A percentile compares a stretch with the other conserved stretches of the same genome.
These are phyloP conservation scores for Halichoeres trimaculatus DNA, from an alignment of 2,113 vertebrate species.

Conservation along the genomic window DNA sequence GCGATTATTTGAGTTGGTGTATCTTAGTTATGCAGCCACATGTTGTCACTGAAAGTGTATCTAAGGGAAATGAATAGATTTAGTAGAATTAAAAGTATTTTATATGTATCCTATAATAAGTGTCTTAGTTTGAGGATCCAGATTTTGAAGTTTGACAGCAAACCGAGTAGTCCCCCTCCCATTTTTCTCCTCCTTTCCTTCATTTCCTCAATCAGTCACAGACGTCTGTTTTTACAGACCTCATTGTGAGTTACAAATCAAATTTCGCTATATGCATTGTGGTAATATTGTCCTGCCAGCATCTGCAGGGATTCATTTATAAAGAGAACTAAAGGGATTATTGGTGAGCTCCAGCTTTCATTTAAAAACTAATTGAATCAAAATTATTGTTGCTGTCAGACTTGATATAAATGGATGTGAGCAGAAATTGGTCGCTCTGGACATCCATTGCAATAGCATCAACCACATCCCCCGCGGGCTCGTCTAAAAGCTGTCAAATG, in stretches of 20 bases:
- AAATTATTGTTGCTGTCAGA: conserved; percentile 15
- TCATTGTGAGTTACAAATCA: conserved; percentile 13
- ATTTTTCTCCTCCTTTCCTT: neutral
- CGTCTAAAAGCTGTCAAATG: conserved; percentile 66
- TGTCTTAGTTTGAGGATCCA: neutral
- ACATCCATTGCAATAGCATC: conserved; percentile 39
- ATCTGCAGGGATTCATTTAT: neutral
- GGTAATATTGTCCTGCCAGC: neutral
- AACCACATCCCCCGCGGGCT: conserved; percentile 42
- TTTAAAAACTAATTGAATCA: conserved; percentile 35
- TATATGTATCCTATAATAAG: neutral
- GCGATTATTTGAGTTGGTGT: no score
- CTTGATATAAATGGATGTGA: neutral
- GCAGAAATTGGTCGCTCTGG: conserved; percentile 27
- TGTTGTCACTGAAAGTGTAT: neutral
- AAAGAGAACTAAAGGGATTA: conserved; percentile 1
- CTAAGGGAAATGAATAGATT: neutral
- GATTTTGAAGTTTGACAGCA: neutral
- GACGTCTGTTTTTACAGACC: conserved; percentile 9
- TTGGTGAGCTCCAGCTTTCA: conserved; percentile 11
- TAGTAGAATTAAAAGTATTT: neutral
- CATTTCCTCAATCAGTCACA: conserved; percentile 22
- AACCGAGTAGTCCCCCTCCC: conserved; percentile 8
- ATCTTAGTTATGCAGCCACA: no score
- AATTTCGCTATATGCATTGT: conserved; percentile 3